phyloP scores from a whole-genome alignment of 53 echinoderm and acorn worm genomes.

The Astropecten irregularis region DNA sequence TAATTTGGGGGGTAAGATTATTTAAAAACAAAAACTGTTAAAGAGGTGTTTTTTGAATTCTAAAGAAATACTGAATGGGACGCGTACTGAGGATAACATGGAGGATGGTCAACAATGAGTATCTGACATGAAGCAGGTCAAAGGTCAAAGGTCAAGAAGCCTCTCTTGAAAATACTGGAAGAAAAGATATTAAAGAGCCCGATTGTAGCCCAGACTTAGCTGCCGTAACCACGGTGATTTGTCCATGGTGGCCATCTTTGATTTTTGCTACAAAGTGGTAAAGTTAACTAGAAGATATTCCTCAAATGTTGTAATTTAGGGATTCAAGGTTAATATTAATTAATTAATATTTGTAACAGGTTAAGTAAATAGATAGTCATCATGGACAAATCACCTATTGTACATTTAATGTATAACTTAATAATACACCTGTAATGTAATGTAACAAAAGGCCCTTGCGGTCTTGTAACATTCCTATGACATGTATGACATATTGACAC shows the following conservation, averaged over 20 bases:
- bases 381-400: too few relatives aligned
- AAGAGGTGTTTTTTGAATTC: background rate
- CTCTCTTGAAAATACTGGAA: constrained; percentile 15
- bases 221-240: constrained; percentile 40
- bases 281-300: too few relatives aligned
- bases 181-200: constrained; percentile 38
- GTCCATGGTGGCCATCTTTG: constrained; percentile 27
- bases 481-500: too few relatives aligned
- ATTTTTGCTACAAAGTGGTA: too few relatives aligned
- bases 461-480: too few relatives aligned
- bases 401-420: too few relatives aligned
- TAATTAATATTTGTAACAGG: too few relatives aligned
- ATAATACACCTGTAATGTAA: too few relatives aligned
- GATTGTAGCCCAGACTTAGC: constrained; percentile 40
- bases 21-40: background rate
- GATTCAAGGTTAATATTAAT: too few relatives aligned
- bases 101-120: constrained; percentile 35
- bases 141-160: constrained; percentile 29
- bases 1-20: background rate
- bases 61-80: background rate
- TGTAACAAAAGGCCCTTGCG: too few relatives aligned
- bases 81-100: constrained; percentile 54
- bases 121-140: constrained; percentile 13
- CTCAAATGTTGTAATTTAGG: too few relatives aligned
- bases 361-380: too few relatives aligned